A percentile compares a stretch with the other conserved stretches of the same genome.
Evolutionary conservation across 2,797 vertebrate species (phyloP).

Genomic region (Eulemur mongoz): DNA sequence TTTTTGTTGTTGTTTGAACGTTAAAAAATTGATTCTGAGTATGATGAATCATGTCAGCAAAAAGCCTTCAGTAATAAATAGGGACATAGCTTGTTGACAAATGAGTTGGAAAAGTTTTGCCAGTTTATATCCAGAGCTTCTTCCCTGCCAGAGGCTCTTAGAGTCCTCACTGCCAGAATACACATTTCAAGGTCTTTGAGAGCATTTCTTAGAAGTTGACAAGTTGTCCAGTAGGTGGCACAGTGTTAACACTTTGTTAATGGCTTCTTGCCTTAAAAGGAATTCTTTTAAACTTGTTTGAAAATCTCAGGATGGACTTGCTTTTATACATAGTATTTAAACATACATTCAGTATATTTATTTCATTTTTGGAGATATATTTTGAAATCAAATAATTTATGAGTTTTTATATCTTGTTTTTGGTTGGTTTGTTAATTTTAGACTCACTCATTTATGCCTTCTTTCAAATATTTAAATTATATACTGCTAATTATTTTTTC

Average conservation of each 20-base stretch:
- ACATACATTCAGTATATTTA: not conserved
- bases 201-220: not conserved
- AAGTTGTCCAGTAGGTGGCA: slow-evolving; percentile 85
- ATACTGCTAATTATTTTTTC: not conserved
- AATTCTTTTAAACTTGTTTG: slow-evolving; percentile 15
- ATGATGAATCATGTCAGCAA: not conserved
- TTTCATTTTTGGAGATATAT: slow-evolving; percentile 7
- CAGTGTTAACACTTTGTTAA: slow-evolving; percentile 80
- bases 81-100: not conserved
- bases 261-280: not conserved
- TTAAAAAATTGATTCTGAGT: not conserved
- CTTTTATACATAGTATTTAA: not conserved
- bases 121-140: not conserved
- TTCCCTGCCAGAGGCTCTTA: not conserved
- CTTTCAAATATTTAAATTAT: slow-evolving; percentile 1
- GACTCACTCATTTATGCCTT: not conserved
- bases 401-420: not conserved
- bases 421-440: not conserved
- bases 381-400: not conserved
- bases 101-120: not conserved
- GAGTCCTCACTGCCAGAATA: not conserved
- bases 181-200: not conserved
- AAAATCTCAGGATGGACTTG: not conserved
- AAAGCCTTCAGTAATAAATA: not conserved
- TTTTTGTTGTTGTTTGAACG: not conserved